Base-by-base conservation (phyloP, 2,888 invertebrate genomes). In the Odontothrips loti region DNA sequence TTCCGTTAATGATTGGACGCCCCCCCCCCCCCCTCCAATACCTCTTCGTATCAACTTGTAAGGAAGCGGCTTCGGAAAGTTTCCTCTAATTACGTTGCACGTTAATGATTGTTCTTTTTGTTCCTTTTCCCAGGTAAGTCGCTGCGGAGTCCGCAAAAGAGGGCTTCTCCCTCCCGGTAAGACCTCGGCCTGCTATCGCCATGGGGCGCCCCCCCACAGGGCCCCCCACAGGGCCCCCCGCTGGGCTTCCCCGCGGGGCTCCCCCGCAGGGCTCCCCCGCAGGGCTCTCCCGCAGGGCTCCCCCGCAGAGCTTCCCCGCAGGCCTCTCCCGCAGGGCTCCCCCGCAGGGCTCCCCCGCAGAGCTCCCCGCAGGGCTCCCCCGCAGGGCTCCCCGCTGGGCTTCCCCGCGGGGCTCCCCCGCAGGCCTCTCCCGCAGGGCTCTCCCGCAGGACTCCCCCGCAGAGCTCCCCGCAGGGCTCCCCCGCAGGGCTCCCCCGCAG, bases 51-150 rank as follows among this genome's bases (percentile, higher is more conserved):
- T 43, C 34, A 43, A 58, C 15, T 58, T 58, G 58, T 20, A 20
- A 58, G 58, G 20, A 58, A 58, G 20, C 17, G 58, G 20, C 20
- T 20, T 17, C 58, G 20, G 20, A 58, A 58, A 58, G 58, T 58
- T 58, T 58, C 20, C 58, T 58, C 58, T 58, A 58, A 58, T 58
- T 58, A 58, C 58, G 58, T 43, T 43, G 34, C 34, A 43, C 34
- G 34, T 58, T 58, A 58, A 58, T 58, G 58, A 58, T 58, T 58
- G 58, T 58, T 58, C 58, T 58, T 58, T 58, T 58, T 58, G 58
- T 58, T 58, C 58, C 20, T 58, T 51, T 51, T 20, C 10, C 51
- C 58, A 58, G 58, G 58, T 58, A 58, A 58, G 58, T 58, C 58
- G 58, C 58, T 20, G 58, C 34, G 34, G 3, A 43, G 34, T 43